A percentile compares a stretch with the other conserved stretches of the same genome.
These are phyloP conservation scores for Brenthis ino DNA, from an alignment of 2,888 invertebrate genomes.

Conservation along the genomic window DNA sequence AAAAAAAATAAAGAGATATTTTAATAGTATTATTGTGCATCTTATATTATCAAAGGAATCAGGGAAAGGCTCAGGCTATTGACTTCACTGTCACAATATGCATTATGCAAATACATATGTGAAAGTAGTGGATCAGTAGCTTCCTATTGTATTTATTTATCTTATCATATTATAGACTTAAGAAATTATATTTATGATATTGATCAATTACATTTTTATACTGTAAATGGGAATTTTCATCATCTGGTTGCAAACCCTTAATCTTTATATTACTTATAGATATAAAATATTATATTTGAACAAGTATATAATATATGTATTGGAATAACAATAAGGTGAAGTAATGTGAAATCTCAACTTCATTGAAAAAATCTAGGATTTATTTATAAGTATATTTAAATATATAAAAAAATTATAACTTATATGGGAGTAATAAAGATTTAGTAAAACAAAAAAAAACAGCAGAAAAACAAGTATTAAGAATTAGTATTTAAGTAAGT, in stretches of 20 bases:
- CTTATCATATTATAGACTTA: conserved; percentile 11
- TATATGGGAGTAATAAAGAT: too few species aligned
- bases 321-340: too few species aligned
- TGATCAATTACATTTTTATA: conserved; percentile 4
- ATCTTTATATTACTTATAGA: not conserved
- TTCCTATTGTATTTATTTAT: conserved; percentile 5
- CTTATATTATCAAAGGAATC: conserved; percentile 3
- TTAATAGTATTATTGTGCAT: not conserved
- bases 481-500: too few species aligned
- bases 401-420: too few species aligned
- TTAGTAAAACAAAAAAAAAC: too few species aligned
- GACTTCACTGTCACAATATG: conserved; percentile 8
- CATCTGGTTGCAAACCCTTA: not conserved
- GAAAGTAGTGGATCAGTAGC: conserved; percentile 11
- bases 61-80: conserved; percentile 10
- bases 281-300: not conserved
- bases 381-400: too few species aligned
- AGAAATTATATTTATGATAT: not conserved
- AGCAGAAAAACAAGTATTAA: too few species aligned
- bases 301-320: too few species aligned
- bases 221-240: conserved; percentile 3
- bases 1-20: too few species aligned
- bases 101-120: conserved; percentile 16
- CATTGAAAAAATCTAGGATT: too few species aligned
- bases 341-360: too few species aligned